Conservation (phyloP, 2,113 vertebrate genomes). For the Dermatemys mawii region DNA sequence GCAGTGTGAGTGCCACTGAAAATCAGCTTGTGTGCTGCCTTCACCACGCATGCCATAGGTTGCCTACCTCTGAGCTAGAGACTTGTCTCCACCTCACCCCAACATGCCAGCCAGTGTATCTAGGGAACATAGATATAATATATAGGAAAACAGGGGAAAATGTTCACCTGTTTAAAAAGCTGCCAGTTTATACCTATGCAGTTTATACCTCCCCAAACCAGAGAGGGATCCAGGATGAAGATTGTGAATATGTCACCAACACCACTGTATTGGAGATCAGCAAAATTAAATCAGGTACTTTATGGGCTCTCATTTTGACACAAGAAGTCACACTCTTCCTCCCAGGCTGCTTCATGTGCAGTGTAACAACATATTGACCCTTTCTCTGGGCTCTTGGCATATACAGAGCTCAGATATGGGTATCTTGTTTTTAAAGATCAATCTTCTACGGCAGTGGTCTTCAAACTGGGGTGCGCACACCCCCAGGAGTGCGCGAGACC, state of each 20-base stretch:
- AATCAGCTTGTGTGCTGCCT: too few relatives aligned
- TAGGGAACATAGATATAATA: too few relatives aligned
- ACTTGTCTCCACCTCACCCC: not conserved
- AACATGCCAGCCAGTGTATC: accelerated
- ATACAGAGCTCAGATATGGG: not conserved
- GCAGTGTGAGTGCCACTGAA: too few relatives aligned
- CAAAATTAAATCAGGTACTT: not conserved
- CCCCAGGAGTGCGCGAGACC: too few relatives aligned
- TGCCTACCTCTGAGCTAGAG: not conserved
- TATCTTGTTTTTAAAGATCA: not conserved
- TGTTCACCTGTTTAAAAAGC: too few relatives aligned
- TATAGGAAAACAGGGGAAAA: too few relatives aligned
- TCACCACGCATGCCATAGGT: too few relatives aligned
- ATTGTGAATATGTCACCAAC: not conserved
- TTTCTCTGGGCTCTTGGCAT: not conserved
- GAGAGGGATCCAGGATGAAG: accelerated
- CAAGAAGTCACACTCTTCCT: not conserved
- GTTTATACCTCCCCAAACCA: not conserved
- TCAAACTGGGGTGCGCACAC: too few relatives aligned
- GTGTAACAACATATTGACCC: not conserved
- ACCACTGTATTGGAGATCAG: not conserved
- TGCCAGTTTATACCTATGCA: too few relatives aligned
- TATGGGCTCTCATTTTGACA: not conserved
- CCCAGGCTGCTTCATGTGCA: not conserved
- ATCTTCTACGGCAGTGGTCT: too few relatives aligned